These are phyloP conservation scores for Xestia xanthographa DNA, from an alignment of 2,888 invertebrate genomes.

Conservation along the genomic window DNA sequence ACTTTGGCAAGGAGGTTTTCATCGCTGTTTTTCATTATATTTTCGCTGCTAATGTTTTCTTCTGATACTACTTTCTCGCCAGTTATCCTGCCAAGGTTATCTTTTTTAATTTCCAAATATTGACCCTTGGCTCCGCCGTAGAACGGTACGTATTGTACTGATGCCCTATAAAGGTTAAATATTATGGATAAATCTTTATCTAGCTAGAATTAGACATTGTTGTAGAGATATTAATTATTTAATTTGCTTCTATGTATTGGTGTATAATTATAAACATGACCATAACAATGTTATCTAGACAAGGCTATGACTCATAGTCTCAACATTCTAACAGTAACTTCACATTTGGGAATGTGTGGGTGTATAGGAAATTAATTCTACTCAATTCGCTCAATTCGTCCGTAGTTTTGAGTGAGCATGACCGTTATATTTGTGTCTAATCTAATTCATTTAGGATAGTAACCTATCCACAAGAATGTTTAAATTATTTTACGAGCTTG, in stretches of 20 bases:
- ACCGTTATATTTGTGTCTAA: constrained; percentile 24
- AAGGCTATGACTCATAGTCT: constrained; percentile 5
- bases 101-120: constrained; percentile 91
- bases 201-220: not conserved
- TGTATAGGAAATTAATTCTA: constrained; percentile 22
- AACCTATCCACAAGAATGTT: constrained; percentile 34
- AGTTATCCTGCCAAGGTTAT: constrained; percentile 86
- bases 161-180: constrained; percentile 71
- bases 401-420: not conserved
- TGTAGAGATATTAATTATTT: not conserved
- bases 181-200: constrained; percentile 3
- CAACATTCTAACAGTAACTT: constrained; percentile 18
- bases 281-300: not conserved
- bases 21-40: constrained; percentile 80
- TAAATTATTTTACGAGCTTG: constrained; percentile 10
- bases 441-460: constrained; percentile 19
- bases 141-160: constrained; percentile 90
- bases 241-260: not conserved
- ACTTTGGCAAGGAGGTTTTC: constrained; percentile 85
- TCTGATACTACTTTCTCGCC: constrained; percentile 88
- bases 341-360: constrained; percentile 33
- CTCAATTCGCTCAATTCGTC: not conserved
- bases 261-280: not conserved
- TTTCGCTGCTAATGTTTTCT: constrained; percentile 84
- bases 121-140: constrained; percentile 94